phyloP scores from a whole-genome alignment of 2,888 invertebrate genomes.

The Pantelozetes paolii region DNA sequence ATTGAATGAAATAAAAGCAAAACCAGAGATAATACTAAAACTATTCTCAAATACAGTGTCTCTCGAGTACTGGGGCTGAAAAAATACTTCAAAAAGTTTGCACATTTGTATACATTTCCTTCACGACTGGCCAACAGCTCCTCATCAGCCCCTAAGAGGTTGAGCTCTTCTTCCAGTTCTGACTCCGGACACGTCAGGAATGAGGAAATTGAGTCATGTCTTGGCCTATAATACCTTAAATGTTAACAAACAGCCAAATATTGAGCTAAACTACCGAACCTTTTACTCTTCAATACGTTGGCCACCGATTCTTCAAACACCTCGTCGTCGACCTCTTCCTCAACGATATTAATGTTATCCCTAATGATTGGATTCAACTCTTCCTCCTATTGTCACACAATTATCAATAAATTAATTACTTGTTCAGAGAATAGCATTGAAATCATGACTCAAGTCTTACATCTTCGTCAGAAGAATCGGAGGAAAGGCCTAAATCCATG shows the following conservation, averaged over 20 bases:
- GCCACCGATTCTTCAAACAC: neutral
- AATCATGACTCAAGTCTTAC: neutral
- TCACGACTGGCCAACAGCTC: neutral
- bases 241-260: neutral
- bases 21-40: constrained; percentile 23
- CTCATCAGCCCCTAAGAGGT: neutral
- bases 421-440: neutral
- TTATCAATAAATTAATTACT: neutral
- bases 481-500: neutral
- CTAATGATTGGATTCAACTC: neutral
- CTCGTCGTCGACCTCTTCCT: constrained; percentile 12
- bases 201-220: neutral
- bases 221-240: neutral
- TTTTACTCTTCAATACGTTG: neutral
- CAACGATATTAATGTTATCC: constrained; percentile 12
- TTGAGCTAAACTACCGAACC: too few species aligned
- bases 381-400: constrained; percentile 1
- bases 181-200: constrained; percentile 24
- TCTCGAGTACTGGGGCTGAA: neutral
- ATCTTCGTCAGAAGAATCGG: constrained; percentile 29
- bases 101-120: neutral
- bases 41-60: neutral
- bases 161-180: neutral
- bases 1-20: neutral
- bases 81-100: neutral